These are phyloP conservation scores for Pelvicachromis taeniatus DNA, from an alignment of 2,113 vertebrate species.

Conservation along the genomic window DNA sequence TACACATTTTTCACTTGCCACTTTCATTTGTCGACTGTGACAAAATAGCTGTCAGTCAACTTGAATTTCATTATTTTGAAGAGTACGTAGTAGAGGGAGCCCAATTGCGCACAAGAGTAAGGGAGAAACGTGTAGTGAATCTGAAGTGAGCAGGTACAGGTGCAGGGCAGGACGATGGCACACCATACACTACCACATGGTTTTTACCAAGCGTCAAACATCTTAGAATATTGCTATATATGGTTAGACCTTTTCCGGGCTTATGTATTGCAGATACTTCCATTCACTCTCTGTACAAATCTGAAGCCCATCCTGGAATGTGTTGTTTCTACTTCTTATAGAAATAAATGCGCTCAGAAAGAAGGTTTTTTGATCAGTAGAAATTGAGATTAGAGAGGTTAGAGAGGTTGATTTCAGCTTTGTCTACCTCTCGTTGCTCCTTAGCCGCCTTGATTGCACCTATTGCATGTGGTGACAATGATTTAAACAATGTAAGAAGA, in stretches of 20 bases:
- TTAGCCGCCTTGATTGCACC: neutral
- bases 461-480: neutral
- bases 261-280: rapidly evolving
- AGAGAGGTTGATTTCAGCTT: neutral
- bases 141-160: neutral
- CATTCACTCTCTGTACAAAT: neutral
- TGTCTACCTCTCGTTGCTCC: neutral
- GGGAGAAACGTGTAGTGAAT: rapidly evolving
- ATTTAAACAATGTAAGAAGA: conserved; percentile 17
- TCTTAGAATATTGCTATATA: neutral
- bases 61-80: neutral
- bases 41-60: neutral
- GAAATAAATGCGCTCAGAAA: neutral
- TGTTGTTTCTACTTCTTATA: neutral
- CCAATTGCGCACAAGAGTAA: neutral
- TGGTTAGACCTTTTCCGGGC: neutral
- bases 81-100: neutral
- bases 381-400: neutral
- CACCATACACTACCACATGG: rapidly evolving
- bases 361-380: neutral
- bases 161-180: neutral
- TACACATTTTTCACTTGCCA: rapidly evolving
- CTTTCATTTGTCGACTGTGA: neutral
- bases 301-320: neutral
- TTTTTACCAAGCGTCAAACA: neutral